phyloP scores from a whole-genome alignment of 35 echinoderm and acorn worm genomes.

The Strongylocentrotus purpuratus region DNA sequence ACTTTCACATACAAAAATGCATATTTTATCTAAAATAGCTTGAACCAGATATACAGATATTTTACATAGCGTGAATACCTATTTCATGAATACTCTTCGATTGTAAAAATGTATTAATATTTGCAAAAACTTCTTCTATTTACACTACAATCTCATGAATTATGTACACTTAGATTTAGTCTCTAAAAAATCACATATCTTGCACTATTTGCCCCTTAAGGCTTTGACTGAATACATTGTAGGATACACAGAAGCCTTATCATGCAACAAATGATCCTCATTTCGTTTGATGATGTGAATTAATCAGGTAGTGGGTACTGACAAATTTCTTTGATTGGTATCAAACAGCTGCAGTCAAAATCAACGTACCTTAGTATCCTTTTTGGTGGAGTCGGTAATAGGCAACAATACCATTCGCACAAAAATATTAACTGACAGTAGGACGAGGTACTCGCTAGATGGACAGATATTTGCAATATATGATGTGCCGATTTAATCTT shows the following conservation, averaged over 20 bases:
- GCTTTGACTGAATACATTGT: neutral
- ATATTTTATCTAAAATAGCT: slow-evolving; percentile 32
- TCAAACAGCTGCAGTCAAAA: neutral
- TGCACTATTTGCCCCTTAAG: neutral
- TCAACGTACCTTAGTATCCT: neutral
- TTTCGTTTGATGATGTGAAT: neutral
- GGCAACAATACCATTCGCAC: neutral
- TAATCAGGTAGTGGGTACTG: neutral
- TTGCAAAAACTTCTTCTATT: neutral
- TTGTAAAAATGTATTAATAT: slow-evolving; percentile 7
- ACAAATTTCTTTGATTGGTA: neutral
- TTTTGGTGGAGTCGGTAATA: neutral
- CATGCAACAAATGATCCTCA: too few relatives aligned
- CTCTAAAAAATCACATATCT: neutral
- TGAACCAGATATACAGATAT: slow-evolving; percentile 28
- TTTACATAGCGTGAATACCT: slow-evolving; percentile 20
- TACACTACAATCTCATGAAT: neutral
- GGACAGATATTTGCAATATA: too few relatives aligned
- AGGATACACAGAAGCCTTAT: neutral
- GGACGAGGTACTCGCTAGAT: too few relatives aligned
- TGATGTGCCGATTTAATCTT: too few relatives aligned
- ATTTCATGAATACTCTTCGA: neutral
- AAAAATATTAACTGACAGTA: neutral
- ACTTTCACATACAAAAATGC: slow-evolving; percentile 18
- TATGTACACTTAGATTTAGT: neutral